Conservation (phyloP, 2,888 invertebrate species). For the Amorpha juglandis region DNA sequence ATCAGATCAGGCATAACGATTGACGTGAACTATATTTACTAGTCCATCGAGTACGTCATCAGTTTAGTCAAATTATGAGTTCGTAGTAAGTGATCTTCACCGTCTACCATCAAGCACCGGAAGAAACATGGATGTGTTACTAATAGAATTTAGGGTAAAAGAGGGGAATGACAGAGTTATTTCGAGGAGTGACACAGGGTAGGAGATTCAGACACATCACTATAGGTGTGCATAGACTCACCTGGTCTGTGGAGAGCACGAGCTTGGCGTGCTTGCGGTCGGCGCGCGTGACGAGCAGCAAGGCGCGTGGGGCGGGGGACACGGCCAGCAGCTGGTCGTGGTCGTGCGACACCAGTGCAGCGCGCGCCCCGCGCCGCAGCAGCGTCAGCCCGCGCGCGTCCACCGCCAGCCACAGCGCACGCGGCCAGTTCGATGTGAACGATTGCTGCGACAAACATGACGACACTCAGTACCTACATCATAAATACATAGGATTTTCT, state of each 20-base stretch:
- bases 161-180: no score
- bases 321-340: constrained; percentile 95
- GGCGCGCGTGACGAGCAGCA: constrained; percentile 96
- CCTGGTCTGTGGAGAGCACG: constrained; percentile 96
- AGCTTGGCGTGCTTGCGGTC: constrained; percentile 97
- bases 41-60: no score
- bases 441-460: constrained; percentile 88
- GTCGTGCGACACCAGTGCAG: constrained; percentile 95
- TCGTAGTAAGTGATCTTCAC: no score
- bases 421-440: constrained; percentile 97
- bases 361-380: constrained; percentile 93
- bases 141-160: no score
- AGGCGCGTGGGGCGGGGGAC: constrained; percentile 95
- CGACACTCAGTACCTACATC: no score
- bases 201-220: no score
- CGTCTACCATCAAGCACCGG: no score
- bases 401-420: constrained; percentile 95
- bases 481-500: not conserved
- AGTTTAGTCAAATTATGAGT: no score
- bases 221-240: constrained; percentile 52
- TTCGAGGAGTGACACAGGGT: not conserved
- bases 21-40: no score
- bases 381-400: constrained; percentile 96
- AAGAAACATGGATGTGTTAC: no score
- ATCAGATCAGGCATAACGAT: no score